Base-by-base conservation (phyloP, 2,113 vertebrate genomes). In the Paralichthys olivaceus region DNA sequence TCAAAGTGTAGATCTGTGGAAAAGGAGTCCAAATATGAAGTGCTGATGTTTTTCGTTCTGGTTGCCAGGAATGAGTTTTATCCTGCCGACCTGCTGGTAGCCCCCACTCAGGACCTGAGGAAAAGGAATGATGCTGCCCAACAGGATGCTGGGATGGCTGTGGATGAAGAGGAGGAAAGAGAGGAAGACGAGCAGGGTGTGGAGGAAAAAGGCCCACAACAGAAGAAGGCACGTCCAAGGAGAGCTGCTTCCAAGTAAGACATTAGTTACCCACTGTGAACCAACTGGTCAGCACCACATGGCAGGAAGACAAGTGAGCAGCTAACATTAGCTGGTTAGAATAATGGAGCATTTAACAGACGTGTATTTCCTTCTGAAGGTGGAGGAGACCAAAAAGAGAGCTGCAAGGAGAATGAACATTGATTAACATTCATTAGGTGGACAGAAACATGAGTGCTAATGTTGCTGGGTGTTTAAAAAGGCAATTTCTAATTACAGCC, bases 1-100 rank as follows among this genome's bases (percentile, higher is more conserved):
- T 47, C 43, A 45, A 8, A 5, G 1, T 4, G 1, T 12, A 51
- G 2, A 37, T 55, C 1, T 12, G 47, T 8, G 5, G 26, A 0
- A 11, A 1, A 5, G 2, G 34, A 63, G 11, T 65, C 15, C 19
- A 37, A 14, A 12, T 9, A 34, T 63, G 13, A 5, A 0, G 0
- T 22, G 28, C 51, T 40, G 23, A 72, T 28, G 8, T 14, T 23
- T 19, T 1, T 28, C 4, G 15, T 58, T 51, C 17, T 61, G 26
- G 56, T 66, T 67, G 34, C n/a, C 82, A 99, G 98, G 87, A 98
- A 98, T 26, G 97, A 99, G 88, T 99, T 97, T 83, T 97, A 96
- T 87, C 94, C 93, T 17, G 93, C 96, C 20, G 98, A 99, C 89
- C 93, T 96, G 54, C 85, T 97, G 76, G 94, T 97, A 40, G 97